phyloP scores from a whole-genome alignment of 2,888 invertebrate genomes.

The Dermolepida albohirtum region DNA sequence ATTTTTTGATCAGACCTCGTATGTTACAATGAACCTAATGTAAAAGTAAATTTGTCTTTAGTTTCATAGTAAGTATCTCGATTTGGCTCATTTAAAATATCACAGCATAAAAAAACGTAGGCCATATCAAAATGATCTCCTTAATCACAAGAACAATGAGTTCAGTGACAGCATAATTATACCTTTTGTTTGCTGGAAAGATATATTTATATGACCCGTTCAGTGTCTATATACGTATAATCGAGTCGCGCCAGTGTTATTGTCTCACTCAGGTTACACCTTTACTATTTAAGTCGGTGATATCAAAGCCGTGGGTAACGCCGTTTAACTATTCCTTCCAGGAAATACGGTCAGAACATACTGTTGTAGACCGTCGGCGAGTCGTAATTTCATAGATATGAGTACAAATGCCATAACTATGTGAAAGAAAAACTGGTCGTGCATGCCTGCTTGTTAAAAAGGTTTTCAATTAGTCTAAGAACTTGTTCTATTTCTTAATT shows the following conservation, averaged over 20 bases:
- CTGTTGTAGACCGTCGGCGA: conserved; percentile 25
- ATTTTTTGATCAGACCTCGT: too few relatives aligned
- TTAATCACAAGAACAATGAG: conserved; percentile 39
- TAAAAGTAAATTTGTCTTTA: too few relatives aligned
- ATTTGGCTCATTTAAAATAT: too few relatives aligned
- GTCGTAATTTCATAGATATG: conserved; percentile 36
- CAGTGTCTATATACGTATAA: background rate
- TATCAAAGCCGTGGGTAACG: conserved; percentile 30
- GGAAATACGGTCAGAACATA: conserved; percentile 33
- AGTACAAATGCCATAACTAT: conserved; percentile 24
- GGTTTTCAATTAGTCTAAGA: conserved; percentile 36
- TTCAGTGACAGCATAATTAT: conserved; percentile 39
- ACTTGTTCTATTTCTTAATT: conserved; percentile 30
- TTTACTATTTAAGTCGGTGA: conserved; percentile 31
- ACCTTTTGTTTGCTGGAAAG: conserved; percentile 33
- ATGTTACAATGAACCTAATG: too few relatives aligned
- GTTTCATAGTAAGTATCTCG: too few relatives aligned
- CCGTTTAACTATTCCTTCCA: conserved; percentile 34
- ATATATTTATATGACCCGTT: conserved; percentile 25
- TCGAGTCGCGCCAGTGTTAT: conserved; percentile 20
- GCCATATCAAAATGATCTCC: conserved; percentile 15
- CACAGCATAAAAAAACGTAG: conserved; percentile 12
- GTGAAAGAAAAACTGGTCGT: conserved; percentile 36
- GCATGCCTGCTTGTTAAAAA: conserved; percentile 28
- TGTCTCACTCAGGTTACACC: conserved; percentile 33